Percentiles rank a stretch among this genome's conserved stretches.
These are phyloP conservation scores for Machimus atricapillus DNA, from an alignment of 2,888 invertebrate species.

Conservation along the genomic window DNA sequence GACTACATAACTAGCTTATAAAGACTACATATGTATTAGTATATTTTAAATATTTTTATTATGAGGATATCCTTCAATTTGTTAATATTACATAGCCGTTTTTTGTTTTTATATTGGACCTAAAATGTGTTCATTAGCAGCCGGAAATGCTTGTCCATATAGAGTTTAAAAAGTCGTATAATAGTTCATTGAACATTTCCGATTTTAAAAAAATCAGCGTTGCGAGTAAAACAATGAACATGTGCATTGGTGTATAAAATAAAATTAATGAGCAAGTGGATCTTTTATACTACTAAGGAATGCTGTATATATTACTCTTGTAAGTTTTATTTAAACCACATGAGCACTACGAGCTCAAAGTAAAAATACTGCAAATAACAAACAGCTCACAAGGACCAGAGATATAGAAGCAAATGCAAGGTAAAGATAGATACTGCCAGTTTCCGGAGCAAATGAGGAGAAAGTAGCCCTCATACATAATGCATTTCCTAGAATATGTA, in stretches of 20 bases:
- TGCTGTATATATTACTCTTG: background rate
- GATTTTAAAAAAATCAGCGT: background rate
- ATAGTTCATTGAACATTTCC: background rate
- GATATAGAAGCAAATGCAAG: background rate
- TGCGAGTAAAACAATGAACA: background rate
- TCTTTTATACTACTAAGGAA: background rate
- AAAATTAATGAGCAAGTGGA: background rate
- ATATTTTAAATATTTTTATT: too few relatives aligned
- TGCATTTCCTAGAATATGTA: background rate
- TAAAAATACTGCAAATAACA: background rate
- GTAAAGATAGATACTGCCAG: background rate
- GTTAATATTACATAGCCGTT: too few relatives aligned
- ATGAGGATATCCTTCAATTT: too few relatives aligned
- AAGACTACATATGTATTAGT: too few relatives aligned
- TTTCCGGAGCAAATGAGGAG: background rate
- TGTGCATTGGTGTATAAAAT: background rate
- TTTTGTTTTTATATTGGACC: too few relatives aligned
- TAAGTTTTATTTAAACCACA: background rate
- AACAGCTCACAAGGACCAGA: background rate
- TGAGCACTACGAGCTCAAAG: background rate
- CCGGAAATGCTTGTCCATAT: background rate
- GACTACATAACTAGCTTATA: too few relatives aligned
- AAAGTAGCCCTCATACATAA: background rate
- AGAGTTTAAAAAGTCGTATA: background rate
- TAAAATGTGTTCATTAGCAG: background rate